Evolutionary conservation across 2,797 vertebrate species (phyloP).

Genomic region (Parotocinclus haroldoi): DNA sequence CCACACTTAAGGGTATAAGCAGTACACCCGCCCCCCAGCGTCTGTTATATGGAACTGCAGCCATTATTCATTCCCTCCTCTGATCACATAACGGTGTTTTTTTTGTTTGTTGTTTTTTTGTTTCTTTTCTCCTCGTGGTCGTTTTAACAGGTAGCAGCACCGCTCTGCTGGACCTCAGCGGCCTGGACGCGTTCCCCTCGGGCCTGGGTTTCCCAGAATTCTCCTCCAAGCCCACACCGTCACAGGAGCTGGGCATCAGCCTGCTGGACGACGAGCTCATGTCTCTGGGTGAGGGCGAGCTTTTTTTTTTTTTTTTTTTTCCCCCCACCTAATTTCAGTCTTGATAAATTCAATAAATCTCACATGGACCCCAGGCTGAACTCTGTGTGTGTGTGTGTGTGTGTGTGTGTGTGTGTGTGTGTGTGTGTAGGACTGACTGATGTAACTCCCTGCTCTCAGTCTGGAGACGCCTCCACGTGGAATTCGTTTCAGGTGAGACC

Average conservation of each 20-base stretch:
- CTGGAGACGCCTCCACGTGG: slow-evolving; percentile 79
- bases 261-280: slow-evolving; percentile 95
- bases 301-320: too few species aligned
- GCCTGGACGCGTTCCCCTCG: slow-evolving; percentile 75
- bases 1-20: slow-evolving; percentile 72
- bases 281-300: slow-evolving; percentile 82
- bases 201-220: slow-evolving; percentile 68
- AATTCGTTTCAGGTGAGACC: slow-evolving; percentile 83
- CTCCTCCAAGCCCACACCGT: slow-evolving; percentile 58
- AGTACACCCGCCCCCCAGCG: background rate
- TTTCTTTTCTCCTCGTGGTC: too few species aligned
- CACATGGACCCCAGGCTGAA: too few species aligned
- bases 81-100: background rate
- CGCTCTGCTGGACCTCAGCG: slow-evolving; percentile 87
- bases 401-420: too few species aligned
- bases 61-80: background rate
- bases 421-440: slow-evolving; percentile 69
- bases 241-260: slow-evolving; percentile 75
- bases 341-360: too few species aligned
- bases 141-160: slow-evolving; percentile 71
- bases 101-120: too few species aligned
- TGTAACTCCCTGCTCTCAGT: slow-evolving; percentile 65
- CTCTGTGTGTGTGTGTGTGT: too few species aligned
- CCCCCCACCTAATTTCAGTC: background rate
- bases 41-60: background rate